These are phyloP conservation scores for Grammomys surdaster DNA, from an alignment of 2,113 vertebrate species.

Conservation along the genomic window DNA sequence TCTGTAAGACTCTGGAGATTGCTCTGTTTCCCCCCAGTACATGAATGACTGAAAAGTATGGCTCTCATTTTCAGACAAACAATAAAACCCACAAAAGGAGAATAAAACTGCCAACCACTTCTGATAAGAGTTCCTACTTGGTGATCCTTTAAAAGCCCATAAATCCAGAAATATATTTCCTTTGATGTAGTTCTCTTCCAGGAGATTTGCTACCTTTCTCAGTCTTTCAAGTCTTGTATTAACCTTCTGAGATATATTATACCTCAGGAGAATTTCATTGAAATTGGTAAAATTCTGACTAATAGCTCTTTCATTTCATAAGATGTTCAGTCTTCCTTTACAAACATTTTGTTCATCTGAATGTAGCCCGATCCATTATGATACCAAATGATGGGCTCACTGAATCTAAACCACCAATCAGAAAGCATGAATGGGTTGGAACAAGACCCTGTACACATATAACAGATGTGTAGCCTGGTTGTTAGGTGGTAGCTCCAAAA, in stretches of 20 bases:
- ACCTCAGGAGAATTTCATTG: not conserved
- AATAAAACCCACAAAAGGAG: not conserved
- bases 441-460: too few species aligned
- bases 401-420: too few species aligned
- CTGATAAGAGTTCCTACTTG: not conserved
- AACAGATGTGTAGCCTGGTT: too few species aligned
- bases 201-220: not conserved
- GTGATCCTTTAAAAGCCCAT: conserved; percentile 31
- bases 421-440: too few species aligned
- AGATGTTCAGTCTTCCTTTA: not conserved
- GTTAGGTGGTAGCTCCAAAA: too few species aligned
- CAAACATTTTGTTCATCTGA: not conserved
- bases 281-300: not conserved
- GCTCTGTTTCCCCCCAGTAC: not conserved
- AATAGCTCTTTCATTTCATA: not conserved
- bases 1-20: not conserved
- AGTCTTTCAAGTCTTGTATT: conserved; percentile 51
- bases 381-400: not conserved
- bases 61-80: not conserved
- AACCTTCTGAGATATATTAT: not conserved
- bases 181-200: conserved; percentile 1
- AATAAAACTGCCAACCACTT: conserved; percentile 34
- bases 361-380: not conserved
- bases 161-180: not conserved
- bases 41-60: not conserved